phyloP scores from a whole-genome alignment of 2,888 invertebrate genomes.

The Meandrusa payeni region DNA sequence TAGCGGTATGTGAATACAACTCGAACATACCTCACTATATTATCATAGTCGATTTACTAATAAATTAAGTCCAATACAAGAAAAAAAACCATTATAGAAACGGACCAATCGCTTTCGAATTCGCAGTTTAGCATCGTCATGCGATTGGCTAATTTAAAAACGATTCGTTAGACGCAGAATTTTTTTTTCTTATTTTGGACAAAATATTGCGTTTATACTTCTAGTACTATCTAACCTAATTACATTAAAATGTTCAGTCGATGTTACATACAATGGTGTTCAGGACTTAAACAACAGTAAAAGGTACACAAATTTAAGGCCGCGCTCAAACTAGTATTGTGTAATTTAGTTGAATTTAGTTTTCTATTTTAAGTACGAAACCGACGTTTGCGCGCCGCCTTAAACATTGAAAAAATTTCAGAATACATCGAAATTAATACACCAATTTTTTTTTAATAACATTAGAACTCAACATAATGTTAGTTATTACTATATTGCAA shows the following conservation, averaged over 20 bases:
- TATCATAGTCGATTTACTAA: neutral
- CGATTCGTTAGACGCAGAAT: neutral
- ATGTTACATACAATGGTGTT: slow-evolving; percentile 78
- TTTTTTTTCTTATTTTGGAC: slow-evolving; percentile 29
- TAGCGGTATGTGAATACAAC: slow-evolving; percentile 23
- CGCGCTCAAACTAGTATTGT: slow-evolving; percentile 34
- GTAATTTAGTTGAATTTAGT: neutral
- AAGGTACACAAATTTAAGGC: slow-evolving; percentile 34
- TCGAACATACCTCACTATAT: neutral
- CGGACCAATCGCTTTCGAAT: neutral
- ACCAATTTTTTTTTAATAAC: slow-evolving; percentile 31
- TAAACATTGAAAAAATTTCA: slow-evolving; percentile 26
- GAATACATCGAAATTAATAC: slow-evolving; percentile 16
- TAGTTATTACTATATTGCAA: slow-evolving; percentile 53
- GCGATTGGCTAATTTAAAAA: neutral
- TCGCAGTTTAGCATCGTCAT: slow-evolving; percentile 28
- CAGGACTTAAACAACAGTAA: slow-evolving; percentile 42
- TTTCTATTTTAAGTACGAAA: slow-evolving; percentile 41
- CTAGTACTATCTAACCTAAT: slow-evolving; percentile 61
- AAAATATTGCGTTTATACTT: slow-evolving; percentile 34
- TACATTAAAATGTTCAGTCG: slow-evolving; percentile 79
- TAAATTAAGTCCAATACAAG: slow-evolving; percentile 4
- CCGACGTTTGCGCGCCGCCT: slow-evolving; percentile 41
- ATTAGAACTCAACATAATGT: slow-evolving; percentile 37
- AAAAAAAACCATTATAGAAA: neutral